phyloP scores from a whole-genome alignment of 2,113 vertebrate species.

The Zosterops hypoxanthus region DNA sequence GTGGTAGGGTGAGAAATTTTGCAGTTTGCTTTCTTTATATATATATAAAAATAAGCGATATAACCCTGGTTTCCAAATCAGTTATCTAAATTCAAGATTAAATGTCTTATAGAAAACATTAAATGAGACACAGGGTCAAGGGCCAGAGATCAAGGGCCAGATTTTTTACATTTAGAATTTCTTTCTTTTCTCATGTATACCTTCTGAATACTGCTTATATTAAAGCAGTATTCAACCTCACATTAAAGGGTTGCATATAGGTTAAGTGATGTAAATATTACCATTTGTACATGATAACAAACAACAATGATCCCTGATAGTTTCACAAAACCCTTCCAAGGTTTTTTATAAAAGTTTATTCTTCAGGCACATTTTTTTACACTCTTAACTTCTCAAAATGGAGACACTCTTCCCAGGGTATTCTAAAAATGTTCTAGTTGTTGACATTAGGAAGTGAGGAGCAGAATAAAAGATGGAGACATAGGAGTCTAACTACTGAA shows the following conservation, averaged over 20 bases:
- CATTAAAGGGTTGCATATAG: neutral
- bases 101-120: neutral
- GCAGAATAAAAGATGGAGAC: neutral
- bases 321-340: neutral
- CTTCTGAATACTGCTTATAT: neutral
- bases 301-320: neutral
- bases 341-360: neutral
- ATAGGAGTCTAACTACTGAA: neutral
- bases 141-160: neutral
- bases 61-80: neutral
- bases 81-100: neutral
- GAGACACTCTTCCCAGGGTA: neutral
- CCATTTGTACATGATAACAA: neutral
- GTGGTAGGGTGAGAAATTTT: neutral
- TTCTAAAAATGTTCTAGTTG: neutral
- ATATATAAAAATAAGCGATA: neutral
- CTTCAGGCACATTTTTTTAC: neutral
- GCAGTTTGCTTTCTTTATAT: neutral
- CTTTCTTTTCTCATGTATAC: neutral
- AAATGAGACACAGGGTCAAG: neutral
- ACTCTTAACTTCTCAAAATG: neutral
- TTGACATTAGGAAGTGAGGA: neutral
- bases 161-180: neutral
- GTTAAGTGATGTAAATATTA: neutral
- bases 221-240: neutral